Percentiles rank a stretch among this genome's conserved stretches.
Evolutionary conservation across 2,113 vertebrate species (phyloP).

Genomic region (Ploceus nigricollis): DNA sequence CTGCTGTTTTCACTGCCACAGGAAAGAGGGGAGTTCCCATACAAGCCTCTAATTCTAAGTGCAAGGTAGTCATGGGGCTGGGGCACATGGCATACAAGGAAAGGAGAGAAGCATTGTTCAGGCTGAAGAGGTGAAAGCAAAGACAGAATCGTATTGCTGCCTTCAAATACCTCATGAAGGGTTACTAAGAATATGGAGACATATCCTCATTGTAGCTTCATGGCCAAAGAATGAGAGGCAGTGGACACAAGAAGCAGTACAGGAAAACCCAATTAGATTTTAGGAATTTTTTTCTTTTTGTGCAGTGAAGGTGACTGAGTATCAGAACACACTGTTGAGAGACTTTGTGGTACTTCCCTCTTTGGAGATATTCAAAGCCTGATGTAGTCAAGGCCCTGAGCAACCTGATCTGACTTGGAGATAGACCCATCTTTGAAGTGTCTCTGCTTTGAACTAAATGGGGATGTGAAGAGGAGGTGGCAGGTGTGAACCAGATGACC

Average conservation of each 20-base stretch:
- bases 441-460: not conserved
- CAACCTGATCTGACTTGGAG: not conserved
- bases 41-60: not conserved
- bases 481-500: not conserved
- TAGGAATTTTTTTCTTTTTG: not conserved
- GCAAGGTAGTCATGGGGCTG: not conserved
- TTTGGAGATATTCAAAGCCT: not conserved
- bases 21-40: not conserved
- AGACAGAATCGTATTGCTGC: not conserved
- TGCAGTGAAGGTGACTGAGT: not conserved
- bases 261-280: not conserved
- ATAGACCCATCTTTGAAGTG: not conserved
- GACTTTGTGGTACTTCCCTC: not conserved
- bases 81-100: fast-evolving
- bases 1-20: not conserved
- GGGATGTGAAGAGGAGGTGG: not conserved
- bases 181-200: not conserved
- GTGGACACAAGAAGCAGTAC: not conserved
- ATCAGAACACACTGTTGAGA: not conserved
- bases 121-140: not conserved
- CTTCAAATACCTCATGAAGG: not conserved
- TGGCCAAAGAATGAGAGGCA: not conserved
- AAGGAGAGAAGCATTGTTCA: not conserved
- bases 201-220: not conserved
- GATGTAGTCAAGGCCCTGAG: not conserved